phyloP scores from a whole-genome alignment of 1,140 invertebrate genomes.

The Lamellibrachia luymesi region DNA sequence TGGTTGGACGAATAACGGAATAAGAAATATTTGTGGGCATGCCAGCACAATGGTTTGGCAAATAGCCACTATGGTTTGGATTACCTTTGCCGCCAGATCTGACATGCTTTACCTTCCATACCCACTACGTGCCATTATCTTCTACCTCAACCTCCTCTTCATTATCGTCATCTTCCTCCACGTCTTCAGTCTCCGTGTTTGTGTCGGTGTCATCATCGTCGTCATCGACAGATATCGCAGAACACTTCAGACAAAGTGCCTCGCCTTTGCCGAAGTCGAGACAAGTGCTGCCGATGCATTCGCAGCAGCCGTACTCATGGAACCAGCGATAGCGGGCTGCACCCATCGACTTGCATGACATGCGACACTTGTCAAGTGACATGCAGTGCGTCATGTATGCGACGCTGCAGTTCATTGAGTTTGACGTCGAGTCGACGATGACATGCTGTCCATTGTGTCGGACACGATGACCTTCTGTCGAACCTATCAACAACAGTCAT shows the following conservation, averaged over 20 bases:
- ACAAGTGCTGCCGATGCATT: constrained; percentile 86
- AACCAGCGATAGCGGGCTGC: constrained; percentile 82
- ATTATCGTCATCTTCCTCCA: constrained; percentile 17
- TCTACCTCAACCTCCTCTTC: background rate
- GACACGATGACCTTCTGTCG: background rate
- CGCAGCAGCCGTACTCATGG: constrained; percentile 86
- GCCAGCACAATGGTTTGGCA: no score
- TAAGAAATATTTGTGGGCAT: no score
- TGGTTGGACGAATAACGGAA: no score
- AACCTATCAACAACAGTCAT: background rate
- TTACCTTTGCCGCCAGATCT: background rate
- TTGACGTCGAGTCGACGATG: constrained; percentile 62
- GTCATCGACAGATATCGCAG: background rate
- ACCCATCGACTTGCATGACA: constrained; percentile 75
- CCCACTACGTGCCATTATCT: background rate
- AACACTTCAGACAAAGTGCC: constrained; percentile 13
- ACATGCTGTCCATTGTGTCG: constrained; percentile 17
- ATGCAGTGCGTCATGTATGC: constrained; percentile 88
- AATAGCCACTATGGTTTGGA: no score
- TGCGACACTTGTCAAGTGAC: constrained; percentile 82
- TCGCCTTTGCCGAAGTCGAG: constrained; percentile 77
- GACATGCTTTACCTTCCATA: background rate
- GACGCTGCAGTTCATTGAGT: constrained; percentile 84
- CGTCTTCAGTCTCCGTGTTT: background rate
- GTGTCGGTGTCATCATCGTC: background rate